Base-by-base conservation (phyloP, 2,797 vertebrate genomes). In the Platyrinchus mystaceus region DNA sequence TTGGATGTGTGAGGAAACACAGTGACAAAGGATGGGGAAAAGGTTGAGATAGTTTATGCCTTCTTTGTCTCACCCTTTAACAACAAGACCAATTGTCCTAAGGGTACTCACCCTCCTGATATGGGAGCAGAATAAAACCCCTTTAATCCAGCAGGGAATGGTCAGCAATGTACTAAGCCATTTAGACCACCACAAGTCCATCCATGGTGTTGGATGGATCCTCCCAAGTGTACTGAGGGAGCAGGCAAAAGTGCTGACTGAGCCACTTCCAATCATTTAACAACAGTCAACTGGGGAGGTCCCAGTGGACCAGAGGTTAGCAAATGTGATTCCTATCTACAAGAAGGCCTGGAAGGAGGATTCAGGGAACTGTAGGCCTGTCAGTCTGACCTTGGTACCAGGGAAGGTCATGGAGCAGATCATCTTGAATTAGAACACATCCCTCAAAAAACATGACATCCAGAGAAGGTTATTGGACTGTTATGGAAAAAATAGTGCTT, bases 1-100 rank as follows among this genome's bases (percentile, higher is more conserved):
- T 13, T 64, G 0, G 0, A 7, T 53, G 12, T 27, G 16, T 7
- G 16, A 18, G 27, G 46, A 74, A 60, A 41, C 39, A 41, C 7
- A 21, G 28, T 46, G 16, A 46, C 9, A 53, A 39, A 66, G 24
- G 17, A 34, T 46, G 6, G 14, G 11, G 50, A 34, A 27, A 39
- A 74, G 9, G 9, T 9, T 59, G 16, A 50, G 13, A 3, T 26
- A 44, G 16, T 34, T 50, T 39, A 52, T 58, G 11, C 11, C 5
- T 52, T 80, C 43, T 50, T 58, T 60, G 10, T 15, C 21, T 88
- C 21, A 39, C 7, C 67, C 60, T 81, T 41, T 81, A 37, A 26
- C 22, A 67, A 21, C 5, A 32, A 46, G 12, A 41, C 10, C 8
- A 53, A 6, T 27, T 53, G 14, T 32, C 12, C 43, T 46, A 22